Evolutionary conservation across 1,140 invertebrate species (phyloP), one percentile per base, ranked within the genome.

Genomic region (Sycophaga agraensis): DNA sequence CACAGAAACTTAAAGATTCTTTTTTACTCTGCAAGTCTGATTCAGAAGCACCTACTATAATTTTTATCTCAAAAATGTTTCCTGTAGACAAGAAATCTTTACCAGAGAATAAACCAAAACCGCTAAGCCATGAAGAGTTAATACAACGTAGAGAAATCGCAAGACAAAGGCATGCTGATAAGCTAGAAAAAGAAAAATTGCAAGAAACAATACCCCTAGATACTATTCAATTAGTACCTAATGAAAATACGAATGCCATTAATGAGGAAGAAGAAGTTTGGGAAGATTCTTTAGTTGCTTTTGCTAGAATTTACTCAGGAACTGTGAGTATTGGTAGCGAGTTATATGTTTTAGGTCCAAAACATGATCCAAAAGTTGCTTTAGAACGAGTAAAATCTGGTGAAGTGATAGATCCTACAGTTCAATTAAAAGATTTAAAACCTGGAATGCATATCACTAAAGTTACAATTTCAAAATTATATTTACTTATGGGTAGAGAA

Each of bases 41-140:
- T 24, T 71, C 85, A 2, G 82, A 88, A 60, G 85, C 83, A 59
- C 90, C 93, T 64, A 81, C 93, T 11, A 91, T 98, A 72, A 87
- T 92, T 48, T 98, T 94, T 81, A 87, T 99, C 59, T 98, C 96
- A 4, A 99, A 99, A 85, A 95, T 96, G 92, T 92, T 94, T 82
- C 86, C 89, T 58, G 84, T 91, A n/a, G 89, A 91, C 70, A 84
- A 83, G 51, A 86, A 83, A 66, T 78, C 78, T 56, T 70, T 95
- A 50, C 90, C 90, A 1, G 84, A 91, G 71, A 90, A 91, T 71
- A 87, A 84, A 69, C 81, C 85, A 37, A 90, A 89, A 71, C 82
- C 85, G 2, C 75, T 96, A 28, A 93, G 91, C 1, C 72, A 75
- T 0, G 89, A 91, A 73, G 92, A 96, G 77, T 85, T 96, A 71